Evolutionary conservation across 2,113 vertebrate species (phyloP).

Genomic region (Ciconia maguari): DNA sequence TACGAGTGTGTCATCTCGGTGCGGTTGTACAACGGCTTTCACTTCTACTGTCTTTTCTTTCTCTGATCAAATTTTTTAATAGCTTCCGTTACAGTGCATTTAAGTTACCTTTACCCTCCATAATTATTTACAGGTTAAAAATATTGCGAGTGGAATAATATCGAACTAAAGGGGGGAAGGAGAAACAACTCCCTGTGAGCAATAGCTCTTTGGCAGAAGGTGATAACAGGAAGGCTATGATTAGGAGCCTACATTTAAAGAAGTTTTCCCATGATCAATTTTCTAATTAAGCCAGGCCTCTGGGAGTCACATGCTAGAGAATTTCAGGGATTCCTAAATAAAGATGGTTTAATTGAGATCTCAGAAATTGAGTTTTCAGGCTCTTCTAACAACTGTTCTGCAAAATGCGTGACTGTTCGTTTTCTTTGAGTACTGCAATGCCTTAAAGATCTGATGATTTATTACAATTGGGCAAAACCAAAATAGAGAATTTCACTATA

Average conservation of each 20-base stretch:
- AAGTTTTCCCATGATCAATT: slow-evolving; percentile 50
- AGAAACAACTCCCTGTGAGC: not conserved
- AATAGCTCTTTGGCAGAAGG: slow-evolving; percentile 25
- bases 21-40: not conserved
- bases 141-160: not conserved
- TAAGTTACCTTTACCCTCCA: slow-evolving; percentile 32
- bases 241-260: slow-evolving; percentile 33
- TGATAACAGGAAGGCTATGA: not conserved
- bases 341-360: slow-evolving; percentile 47
- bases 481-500: not conserved
- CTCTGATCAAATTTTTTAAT: slow-evolving; percentile 34
- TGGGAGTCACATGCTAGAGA: slow-evolving; percentile 34
- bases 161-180: not conserved
- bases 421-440: not conserved
- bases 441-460: not conserved
- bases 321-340: slow-evolving; percentile 39
- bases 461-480: not conserved
- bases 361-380: slow-evolving; percentile 19
- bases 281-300: slow-evolving; percentile 23
- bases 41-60: not conserved
- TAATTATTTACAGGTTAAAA: slow-evolving; percentile 66
- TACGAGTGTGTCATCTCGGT: not conserved
- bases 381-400: not conserved
- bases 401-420: fast-evolving
- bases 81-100: not conserved